Conservation (phyloP, 2,888 invertebrate genomes). For the Acanthosepion esculentum region DNA sequence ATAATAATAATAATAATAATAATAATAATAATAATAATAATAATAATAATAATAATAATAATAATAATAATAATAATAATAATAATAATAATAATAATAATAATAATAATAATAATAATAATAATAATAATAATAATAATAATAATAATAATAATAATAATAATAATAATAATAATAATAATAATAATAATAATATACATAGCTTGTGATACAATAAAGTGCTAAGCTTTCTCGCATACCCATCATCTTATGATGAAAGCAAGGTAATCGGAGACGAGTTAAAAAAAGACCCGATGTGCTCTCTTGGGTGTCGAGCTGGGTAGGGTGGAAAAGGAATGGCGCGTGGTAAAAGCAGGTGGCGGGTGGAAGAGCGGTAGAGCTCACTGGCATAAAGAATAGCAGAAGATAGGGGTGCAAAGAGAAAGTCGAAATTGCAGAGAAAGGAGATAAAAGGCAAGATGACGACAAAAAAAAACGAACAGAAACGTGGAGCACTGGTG, state of each 20-base stretch:
- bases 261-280: neutral
- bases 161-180: neutral
- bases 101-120: neutral
- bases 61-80: neutral
- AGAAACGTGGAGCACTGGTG: neutral
- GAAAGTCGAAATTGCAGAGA: too few relatives aligned
- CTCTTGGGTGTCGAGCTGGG: neutral
- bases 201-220: neutral
- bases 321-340: neutral
- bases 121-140: neutral
- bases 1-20: neutral
- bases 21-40: neutral
- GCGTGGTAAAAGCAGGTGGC: neutral
- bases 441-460: neutral
- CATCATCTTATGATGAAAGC: neutral
- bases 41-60: neutral
- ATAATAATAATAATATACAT: neutral
- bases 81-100: neutral
- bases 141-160: neutral
- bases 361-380: neutral
- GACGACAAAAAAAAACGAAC: neutral
- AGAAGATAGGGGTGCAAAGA: neutral
- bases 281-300: constrained; percentile 5
- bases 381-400: neutral
- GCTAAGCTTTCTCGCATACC: neutral